Conservation (phyloP, 2,888 invertebrate genomes). For the Scaptomyza tumidula region DNA sequence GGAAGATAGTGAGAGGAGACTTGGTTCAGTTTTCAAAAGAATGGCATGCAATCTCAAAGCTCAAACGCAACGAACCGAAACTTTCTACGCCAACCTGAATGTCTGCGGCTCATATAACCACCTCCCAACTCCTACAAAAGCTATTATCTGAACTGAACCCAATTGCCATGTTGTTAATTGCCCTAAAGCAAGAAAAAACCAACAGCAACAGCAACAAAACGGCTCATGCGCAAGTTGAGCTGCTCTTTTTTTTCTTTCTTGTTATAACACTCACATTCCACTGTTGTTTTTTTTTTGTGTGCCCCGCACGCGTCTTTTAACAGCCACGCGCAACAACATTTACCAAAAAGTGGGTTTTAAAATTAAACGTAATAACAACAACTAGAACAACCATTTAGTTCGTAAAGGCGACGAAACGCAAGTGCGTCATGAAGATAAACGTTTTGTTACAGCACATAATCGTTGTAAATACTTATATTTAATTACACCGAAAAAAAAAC, state of each 20-base stretch:
- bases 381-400: slow-evolving; percentile 29
- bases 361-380: slow-evolving; percentile 53
- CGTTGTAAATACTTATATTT: slow-evolving; percentile 53
- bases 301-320: slow-evolving; percentile 71
- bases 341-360: slow-evolving; percentile 58
- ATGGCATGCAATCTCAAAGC: slow-evolving; percentile 59
- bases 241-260: slow-evolving; percentile 37
- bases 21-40: slow-evolving; percentile 43
- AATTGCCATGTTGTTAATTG: slow-evolving; percentile 71
- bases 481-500: slow-evolving; percentile 40
- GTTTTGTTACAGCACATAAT: slow-evolving; percentile 75
- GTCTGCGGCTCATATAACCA: slow-evolving; percentile 12
- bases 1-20: background rate
- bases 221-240: slow-evolving; percentile 46
- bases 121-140: slow-evolving; percentile 5
- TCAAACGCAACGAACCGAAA: slow-evolving; percentile 59
- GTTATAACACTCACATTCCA: slow-evolving; percentile 6
- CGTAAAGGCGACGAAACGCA: slow-evolving; percentile 11
- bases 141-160: slow-evolving; percentile 38
- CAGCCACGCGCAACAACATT: slow-evolving; percentile 74
- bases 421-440: slow-evolving; percentile 70
- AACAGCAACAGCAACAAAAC: slow-evolving; percentile 14
- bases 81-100: slow-evolving; percentile 27
- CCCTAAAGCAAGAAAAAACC: slow-evolving; percentile 57
- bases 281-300: slow-evolving; percentile 15